Percentiles rank a stretch among this genome's conserved stretches.
Evolutionary conservation across 2,888 invertebrate genomes (phyloP).

Genomic region (Amblyteles armatorius): DNA sequence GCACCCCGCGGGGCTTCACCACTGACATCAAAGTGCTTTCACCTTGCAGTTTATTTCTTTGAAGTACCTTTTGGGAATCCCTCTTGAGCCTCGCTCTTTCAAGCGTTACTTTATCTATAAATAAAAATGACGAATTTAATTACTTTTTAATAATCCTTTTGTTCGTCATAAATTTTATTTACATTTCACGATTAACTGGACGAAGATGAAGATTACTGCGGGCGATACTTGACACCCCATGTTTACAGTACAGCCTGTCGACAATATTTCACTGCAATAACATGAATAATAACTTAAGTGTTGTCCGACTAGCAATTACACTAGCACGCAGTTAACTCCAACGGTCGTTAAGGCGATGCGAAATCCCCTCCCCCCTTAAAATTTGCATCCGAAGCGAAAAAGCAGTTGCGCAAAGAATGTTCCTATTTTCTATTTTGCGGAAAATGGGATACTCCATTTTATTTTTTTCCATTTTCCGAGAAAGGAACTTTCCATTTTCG

Average conservation of each 20-base stretch:
- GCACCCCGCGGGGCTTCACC: background rate
- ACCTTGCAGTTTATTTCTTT: background rate
- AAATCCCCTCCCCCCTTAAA: background rate
- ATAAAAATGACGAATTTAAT: background rate
- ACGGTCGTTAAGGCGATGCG: background rate
- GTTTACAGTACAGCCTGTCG: background rate
- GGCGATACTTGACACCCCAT: background rate
- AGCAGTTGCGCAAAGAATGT: background rate
- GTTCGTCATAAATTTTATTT: background rate
- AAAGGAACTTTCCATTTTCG: background rate
- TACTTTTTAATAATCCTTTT: background rate
- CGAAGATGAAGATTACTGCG: background rate
- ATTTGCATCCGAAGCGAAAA: background rate
- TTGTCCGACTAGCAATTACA: background rate
- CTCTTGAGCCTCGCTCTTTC: background rate
- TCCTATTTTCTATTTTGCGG: too few species aligned
- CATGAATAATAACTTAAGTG: background rate
- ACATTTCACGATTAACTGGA: background rate
- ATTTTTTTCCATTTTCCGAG: background rate
- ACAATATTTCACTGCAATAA: background rate
- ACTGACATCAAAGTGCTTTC: slow-evolving; percentile 2
- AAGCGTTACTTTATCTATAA: background rate
- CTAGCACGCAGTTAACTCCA: background rate
- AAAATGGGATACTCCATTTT: background rate
- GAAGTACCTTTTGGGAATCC: background rate